Evolutionary conservation across 2,797 vertebrate species (phyloP).

Genomic region (Lophotriccus pileatus): DNA sequence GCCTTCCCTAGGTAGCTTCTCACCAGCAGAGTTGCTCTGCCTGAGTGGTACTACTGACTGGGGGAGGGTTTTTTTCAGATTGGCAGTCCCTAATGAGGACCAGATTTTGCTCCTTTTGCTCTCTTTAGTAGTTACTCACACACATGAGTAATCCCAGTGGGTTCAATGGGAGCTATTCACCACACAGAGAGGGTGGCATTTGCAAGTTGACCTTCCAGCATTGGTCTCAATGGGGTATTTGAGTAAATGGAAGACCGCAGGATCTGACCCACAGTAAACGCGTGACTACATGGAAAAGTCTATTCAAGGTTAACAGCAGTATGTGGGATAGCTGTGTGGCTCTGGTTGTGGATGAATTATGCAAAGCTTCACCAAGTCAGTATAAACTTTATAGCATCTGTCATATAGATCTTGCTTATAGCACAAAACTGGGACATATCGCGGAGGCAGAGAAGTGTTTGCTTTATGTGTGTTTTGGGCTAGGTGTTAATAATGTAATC

Average conservation of each 20-base stretch:
- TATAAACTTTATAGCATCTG: background rate
- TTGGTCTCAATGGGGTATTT: conserved; percentile 38
- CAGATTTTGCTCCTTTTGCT: conserved; percentile 10
- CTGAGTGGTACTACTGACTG: background rate
- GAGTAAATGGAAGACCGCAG: background rate
- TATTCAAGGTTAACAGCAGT: background rate
- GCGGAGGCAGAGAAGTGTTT: background rate
- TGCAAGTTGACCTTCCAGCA: background rate
- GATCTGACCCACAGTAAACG: background rate
- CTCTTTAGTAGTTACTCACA: background rate
- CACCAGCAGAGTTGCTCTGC: background rate
- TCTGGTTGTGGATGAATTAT: background rate
- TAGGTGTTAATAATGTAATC: background rate
- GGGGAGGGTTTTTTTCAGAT: background rate
- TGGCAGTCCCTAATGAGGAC: background rate
- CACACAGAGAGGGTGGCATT: background rate
- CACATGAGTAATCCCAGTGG: conserved; percentile 38
- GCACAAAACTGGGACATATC: background rate
- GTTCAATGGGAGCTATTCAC: conserved; percentile 53
- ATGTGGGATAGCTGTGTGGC: background rate
- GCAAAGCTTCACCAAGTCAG: background rate
- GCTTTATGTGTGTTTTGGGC: background rate
- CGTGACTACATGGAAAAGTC: conserved; percentile 39
- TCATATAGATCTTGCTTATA: background rate
- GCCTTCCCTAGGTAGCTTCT: background rate